Conservation (phyloP, 2,888 invertebrate genomes). For the Hypercompe scribonia region DNA sequence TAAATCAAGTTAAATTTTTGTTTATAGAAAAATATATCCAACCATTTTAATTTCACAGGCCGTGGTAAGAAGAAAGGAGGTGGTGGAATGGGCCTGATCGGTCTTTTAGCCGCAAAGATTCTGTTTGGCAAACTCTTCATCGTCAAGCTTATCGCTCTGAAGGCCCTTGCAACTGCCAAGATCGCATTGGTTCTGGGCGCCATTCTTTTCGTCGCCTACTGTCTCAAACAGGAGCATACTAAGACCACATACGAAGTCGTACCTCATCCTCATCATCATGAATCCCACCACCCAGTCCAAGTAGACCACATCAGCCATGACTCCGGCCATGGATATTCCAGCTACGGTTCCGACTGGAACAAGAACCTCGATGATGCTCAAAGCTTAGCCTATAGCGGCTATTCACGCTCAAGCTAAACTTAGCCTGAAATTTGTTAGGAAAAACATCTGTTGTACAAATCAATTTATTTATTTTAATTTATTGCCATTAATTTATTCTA, state of each 20-base stretch:
- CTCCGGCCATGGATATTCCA: slow-evolving; percentile 70
- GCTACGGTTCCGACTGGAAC: slow-evolving; percentile 81
- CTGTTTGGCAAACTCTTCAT: slow-evolving; percentile 88
- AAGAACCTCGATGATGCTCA: slow-evolving; percentile 89
- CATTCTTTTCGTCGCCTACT: slow-evolving; percentile 87
- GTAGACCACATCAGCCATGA: slow-evolving; percentile 83
- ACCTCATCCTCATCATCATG: slow-evolving; percentile 84
- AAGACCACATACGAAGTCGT: slow-evolving; percentile 83
- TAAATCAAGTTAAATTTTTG: not conserved
- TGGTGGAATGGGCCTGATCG: slow-evolving; percentile 88
- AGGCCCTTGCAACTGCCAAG: slow-evolving; percentile 93
- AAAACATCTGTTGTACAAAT: slow-evolving; percentile 79
- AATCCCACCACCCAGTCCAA: slow-evolving; percentile 88
- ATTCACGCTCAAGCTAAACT: slow-evolving; percentile 74
- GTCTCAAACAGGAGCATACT: slow-evolving; percentile 77
- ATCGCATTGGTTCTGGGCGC: slow-evolving; percentile 91
- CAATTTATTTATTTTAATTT: slow-evolving; percentile 80
- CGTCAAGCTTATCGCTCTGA: slow-evolving; percentile 93
- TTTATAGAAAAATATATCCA: not conserved
- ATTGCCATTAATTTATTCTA: slow-evolving; percentile 78
- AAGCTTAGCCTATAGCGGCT: slow-evolving; percentile 90
- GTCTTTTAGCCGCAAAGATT: slow-evolving; percentile 85
- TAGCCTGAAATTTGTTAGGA: slow-evolving; percentile 54
- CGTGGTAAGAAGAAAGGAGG: slow-evolving; percentile 90
- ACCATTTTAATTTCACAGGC: slow-evolving; percentile 76